Evolutionary conservation across 2,888 invertebrate species (phyloP), one percentile per base, ranked within the genome.

Genomic region (Epinotia brunnichana): DNA sequence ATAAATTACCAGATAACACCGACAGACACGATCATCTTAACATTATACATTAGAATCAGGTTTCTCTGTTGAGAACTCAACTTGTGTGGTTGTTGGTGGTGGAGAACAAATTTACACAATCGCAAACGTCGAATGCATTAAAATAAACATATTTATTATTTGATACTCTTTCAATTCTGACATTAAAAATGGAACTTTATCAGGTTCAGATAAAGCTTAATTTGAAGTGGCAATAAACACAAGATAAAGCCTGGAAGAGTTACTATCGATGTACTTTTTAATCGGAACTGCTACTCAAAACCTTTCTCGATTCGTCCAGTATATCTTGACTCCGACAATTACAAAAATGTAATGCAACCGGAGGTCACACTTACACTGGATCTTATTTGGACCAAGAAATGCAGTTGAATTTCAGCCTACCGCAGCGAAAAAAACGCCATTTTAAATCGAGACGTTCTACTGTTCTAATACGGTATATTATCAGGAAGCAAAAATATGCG

Each of bases 391-490:
- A 15, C 44, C 44, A 44, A 44, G 15, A 15, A 44, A 1, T 15
- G 24, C 63, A 63, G 29, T 39, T 35, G 35, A 35, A 62, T 48
- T 53, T 29, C 62, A 63, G 35, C 53, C 64, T 64, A 39, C 64
- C 53, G 53, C 64, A 19, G 53, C 39, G 35, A 35, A n/a, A 13
- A 2, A 35, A 10, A 15, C 21, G 39, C 9, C 19, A 15, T 53
- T 17, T 7, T 0, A 63, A 53, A 53, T 53, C 17, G 35, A 35
- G 35, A 35, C 53, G 2, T 63, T 35, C 11, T 35, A 29, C 3
- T 9, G 17, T 35, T 17, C 1, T 4, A 5, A 53, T 19, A 35
- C 13, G 19, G 51, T 63, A 51, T 29, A n/a, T 17, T 9, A n/a
- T 53, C 35, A 5, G 0, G 24, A 17, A 2, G 15, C 2, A 39